Conservation (phyloP, 2,888 invertebrate genomes). For the Lithophane semibrunnea region DNA sequence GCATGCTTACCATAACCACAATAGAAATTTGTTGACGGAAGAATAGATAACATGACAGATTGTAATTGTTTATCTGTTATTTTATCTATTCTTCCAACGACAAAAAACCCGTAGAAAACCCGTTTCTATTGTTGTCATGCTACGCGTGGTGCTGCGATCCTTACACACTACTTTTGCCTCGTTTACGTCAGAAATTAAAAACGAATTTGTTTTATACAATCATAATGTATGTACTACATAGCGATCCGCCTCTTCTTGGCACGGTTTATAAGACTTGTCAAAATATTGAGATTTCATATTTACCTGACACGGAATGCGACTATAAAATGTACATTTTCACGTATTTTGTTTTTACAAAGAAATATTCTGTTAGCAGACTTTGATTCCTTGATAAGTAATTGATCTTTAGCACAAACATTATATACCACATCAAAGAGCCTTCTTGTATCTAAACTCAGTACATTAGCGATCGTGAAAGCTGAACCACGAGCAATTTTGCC, state of each 20-base stretch:
- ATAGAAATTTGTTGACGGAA: no score
- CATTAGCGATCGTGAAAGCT: neutral
- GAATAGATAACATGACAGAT: no score
- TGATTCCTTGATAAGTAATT: conserved; percentile 28
- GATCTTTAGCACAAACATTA: conserved; percentile 23
- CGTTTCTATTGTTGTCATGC: no score
- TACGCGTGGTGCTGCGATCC: no score
- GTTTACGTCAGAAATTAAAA: neutral
- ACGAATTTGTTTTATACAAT: neutral
- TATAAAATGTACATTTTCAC: no score
- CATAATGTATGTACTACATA: neutral
- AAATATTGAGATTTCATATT: neutral
- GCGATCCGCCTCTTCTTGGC: neutral
- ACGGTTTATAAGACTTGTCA: neutral
- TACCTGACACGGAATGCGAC: neutral
- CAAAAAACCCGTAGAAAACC: no score
- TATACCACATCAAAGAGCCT: neutral
- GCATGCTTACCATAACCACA: no score
- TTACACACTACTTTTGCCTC: no score
- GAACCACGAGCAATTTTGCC: conserved; percentile 1
- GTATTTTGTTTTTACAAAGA: conserved; percentile 2
- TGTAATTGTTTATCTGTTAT: no score
- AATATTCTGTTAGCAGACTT: neutral
- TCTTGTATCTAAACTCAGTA: conserved; percentile 28
- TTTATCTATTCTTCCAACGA: no score